These are phyloP conservation scores for Pampus argenteus DNA, from an alignment of 2,797 vertebrate genomes.

Conservation along the genomic window DNA sequence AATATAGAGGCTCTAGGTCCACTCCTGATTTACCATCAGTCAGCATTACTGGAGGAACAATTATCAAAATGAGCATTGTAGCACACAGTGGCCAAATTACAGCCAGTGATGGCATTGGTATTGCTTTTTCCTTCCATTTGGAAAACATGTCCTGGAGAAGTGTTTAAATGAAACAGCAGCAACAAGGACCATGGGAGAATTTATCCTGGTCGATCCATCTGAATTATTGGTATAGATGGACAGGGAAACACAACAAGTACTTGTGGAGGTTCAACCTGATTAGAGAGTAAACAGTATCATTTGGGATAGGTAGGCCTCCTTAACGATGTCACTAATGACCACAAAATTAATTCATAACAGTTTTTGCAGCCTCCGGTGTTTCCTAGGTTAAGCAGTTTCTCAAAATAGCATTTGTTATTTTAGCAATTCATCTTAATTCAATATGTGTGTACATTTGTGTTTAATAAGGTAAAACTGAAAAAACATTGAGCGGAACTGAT, in stretches of 20 bases:
- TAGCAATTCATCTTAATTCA: constrained; percentile 37
- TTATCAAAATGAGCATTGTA: constrained; percentile 42
- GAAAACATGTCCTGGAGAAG: constrained; percentile 54
- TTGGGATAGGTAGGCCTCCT: constrained; percentile 31
- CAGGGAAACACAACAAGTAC: constrained; percentile 50
- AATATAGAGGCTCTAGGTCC: constrained; percentile 28
- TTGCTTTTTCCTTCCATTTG: constrained; percentile 46
- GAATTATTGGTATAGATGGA: constrained; percentile 58
- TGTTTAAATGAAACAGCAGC: constrained; percentile 61
- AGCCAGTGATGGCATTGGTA: constrained; percentile 36
- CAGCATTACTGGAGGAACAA: constrained; percentile 26
- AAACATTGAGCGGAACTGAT: not conserved
- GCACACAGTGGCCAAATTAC: constrained; percentile 35
- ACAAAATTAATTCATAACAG: constrained; percentile 33
- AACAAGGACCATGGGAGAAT: constrained; percentile 39
- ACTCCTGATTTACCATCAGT: constrained; percentile 37
- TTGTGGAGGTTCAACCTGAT: constrained; percentile 58
- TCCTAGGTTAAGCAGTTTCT: constrained; percentile 17
- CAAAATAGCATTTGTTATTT: constrained; percentile 37
- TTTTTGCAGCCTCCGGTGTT: constrained; percentile 15
- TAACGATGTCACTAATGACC: constrained; percentile 49
- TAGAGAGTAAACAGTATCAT: constrained; percentile 58
- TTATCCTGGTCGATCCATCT: constrained; percentile 44
- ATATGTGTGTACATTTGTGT: not conserved
- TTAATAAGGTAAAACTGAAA: constrained; percentile 27